These are phyloP conservation scores for Podarcis cretensis DNA, from an alignment of 2,113 vertebrate genomes.

Conservation along the genomic window DNA sequence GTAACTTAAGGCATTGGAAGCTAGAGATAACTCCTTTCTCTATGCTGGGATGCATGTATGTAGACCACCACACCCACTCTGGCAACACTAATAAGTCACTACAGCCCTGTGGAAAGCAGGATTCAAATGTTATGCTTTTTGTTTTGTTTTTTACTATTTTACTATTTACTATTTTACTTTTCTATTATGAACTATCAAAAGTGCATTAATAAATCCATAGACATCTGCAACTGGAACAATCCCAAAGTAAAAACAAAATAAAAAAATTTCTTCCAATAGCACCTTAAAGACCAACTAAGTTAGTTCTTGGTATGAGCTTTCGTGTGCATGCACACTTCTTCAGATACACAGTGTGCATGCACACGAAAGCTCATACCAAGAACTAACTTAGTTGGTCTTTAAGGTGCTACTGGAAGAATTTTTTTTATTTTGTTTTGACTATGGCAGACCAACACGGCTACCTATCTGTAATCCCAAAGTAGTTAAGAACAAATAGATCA, in stretches of 20 bases:
- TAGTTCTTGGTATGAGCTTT: too few relatives aligned
- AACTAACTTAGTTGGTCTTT: too few relatives aligned
- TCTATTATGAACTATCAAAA: not conserved
- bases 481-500: not conserved
- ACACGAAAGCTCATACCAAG: too few relatives aligned
- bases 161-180: not conserved
- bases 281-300: too few relatives aligned
- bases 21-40: not conserved
- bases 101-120: not conserved
- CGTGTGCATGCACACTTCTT: too few relatives aligned
- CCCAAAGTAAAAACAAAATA: too few relatives aligned
- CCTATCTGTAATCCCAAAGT: too few relatives aligned
- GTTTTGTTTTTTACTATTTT: not conserved
- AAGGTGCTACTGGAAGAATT: too few relatives aligned
- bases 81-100: not conserved
- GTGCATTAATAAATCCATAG: not conserved
- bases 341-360: too few relatives aligned
- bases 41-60: not conserved
- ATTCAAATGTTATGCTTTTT: not conserved
- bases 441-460: too few relatives aligned
- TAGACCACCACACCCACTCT: not conserved
- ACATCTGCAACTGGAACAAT: not conserved
- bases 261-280: too few relatives aligned
- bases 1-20: not conserved
- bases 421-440: too few relatives aligned